These are phyloP conservation scores for Sitobion miscanthi DNA, from an alignment of 1,140 invertebrate genomes.

Conservation along the genomic window DNA sequence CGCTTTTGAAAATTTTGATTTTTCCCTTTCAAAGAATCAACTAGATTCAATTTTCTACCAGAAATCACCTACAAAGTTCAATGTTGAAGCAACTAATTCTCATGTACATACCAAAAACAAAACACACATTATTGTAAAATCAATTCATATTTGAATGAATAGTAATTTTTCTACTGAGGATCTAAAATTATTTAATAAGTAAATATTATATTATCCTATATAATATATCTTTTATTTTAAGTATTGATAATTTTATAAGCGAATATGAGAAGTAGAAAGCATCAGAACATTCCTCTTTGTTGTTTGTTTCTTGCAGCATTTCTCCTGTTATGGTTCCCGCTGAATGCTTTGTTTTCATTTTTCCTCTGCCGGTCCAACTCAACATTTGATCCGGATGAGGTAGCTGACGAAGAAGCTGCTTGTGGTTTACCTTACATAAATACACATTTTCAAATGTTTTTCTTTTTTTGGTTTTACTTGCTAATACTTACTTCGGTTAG, in stretches of 20 bases:
- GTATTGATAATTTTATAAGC: not conserved
- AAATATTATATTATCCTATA: too few relatives aligned
- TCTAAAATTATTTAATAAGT: too few relatives aligned
- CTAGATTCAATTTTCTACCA: too few relatives aligned
- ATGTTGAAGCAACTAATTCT: too few relatives aligned
- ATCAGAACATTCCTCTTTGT: slow-evolving; percentile 54
- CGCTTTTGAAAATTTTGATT: too few relatives aligned
- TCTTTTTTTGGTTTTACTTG: not conserved
- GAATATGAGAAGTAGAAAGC: not conserved
- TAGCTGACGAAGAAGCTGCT: not conserved
- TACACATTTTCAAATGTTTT: not conserved
- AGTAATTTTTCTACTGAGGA: too few relatives aligned
- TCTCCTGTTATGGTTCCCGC: slow-evolving; percentile 49
- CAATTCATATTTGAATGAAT: too few relatives aligned
- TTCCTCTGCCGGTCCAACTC: slow-evolving; percentile 32
- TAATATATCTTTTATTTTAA: too few relatives aligned
- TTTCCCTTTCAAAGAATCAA: too few relatives aligned
- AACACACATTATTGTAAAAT: too few relatives aligned
- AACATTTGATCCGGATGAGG: not conserved
- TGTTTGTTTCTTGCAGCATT: slow-evolving; percentile 50
- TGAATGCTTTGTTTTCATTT: slow-evolving; percentile 52
- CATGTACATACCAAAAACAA: too few relatives aligned
- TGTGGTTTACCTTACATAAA: slow-evolving; percentile 31
- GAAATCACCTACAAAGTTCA: too few relatives aligned
- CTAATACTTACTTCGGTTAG: slow-evolving; percentile 35